A percentile compares a stretch with the other conserved stretches of the same genome.
phyloP scores from a whole-genome alignment of 2,113 vertebrate genomes.

The Chlorodrepanis virens region DNA sequence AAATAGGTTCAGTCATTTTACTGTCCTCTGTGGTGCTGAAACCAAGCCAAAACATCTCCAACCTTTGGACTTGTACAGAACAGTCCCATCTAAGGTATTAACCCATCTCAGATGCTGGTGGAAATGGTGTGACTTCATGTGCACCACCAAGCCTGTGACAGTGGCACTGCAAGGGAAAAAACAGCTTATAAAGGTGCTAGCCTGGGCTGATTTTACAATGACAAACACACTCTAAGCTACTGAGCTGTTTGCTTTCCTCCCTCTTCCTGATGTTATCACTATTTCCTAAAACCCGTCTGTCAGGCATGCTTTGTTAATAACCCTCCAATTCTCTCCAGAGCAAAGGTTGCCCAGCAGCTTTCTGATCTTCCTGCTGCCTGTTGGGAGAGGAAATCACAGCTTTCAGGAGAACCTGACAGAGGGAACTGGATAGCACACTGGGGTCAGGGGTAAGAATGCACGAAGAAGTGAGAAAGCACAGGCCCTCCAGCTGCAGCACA shows the following conservation, averaged over 20 bases:
- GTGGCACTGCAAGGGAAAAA: neutral
- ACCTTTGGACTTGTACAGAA: neutral
- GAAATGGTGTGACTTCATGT: neutral
- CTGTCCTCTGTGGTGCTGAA: neutral
- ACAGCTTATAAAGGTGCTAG: neutral
- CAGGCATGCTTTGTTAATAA: conserved; percentile 69
- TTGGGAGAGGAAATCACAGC: conserved; percentile 77
- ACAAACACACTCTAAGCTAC: conserved; percentile 5
- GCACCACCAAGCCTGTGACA: neutral
- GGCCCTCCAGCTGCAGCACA: conserved; percentile 64
- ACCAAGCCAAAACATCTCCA: neutral
- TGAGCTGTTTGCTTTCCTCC: conserved; percentile 48
- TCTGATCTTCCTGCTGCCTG: conserved; percentile 78
- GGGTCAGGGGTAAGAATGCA: conserved; percentile 77
- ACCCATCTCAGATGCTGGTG: neutral
- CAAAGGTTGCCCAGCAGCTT: conserved; percentile 82
- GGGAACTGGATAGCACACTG: conserved; percentile 71
- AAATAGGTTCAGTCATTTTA: neutral
- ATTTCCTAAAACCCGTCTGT: conserved; percentile 72
- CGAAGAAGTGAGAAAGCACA: conserved; percentile 71
- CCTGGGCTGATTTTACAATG: conserved; percentile 41
- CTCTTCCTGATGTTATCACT: conserved; percentile 69
- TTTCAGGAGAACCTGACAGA: conserved; percentile 64
- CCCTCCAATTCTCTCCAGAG: conserved; percentile 57
- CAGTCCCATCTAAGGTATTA: neutral